Conservation (phyloP, 2,113 vertebrate genomes). For the Dermatemys mawii region DNA sequence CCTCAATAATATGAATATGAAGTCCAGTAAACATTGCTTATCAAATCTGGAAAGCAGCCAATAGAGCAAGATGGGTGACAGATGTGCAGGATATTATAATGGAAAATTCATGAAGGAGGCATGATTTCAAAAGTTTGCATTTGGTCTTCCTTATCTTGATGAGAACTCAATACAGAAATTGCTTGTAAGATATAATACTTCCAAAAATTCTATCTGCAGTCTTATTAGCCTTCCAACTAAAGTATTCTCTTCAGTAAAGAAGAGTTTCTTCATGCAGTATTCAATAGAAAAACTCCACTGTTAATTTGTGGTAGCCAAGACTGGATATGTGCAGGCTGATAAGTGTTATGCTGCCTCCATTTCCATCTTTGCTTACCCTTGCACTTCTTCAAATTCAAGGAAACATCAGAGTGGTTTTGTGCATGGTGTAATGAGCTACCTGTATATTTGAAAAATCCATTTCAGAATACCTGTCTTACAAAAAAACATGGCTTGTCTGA, state of each 20-base stretch:
- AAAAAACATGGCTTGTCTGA: background rate
- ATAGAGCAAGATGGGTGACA: background rate
- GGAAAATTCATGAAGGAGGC: background rate
- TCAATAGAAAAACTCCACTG: background rate
- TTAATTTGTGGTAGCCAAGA: background rate
- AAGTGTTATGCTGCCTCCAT: fast-evolving
- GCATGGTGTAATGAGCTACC: fast-evolving
- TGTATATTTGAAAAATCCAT: background rate
- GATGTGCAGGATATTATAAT: fast-evolving
- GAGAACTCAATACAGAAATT: background rate
- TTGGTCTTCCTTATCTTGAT: background rate
- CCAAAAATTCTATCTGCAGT: background rate
- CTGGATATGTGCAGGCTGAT: background rate
- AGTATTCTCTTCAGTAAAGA: background rate
- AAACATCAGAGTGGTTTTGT: background rate
- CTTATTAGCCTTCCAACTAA: background rate
- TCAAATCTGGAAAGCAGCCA: background rate
- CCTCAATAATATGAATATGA: background rate
- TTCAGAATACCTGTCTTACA: background rate
- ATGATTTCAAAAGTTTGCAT: background rate
- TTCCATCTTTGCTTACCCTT: background rate
- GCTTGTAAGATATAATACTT: background rate
- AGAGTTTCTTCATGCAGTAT: background rate
- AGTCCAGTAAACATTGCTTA: background rate
- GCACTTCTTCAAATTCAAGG: fast-evolving